Evolutionary conservation across 2,113 vertebrate genomes (phyloP).

Genomic region (Pelmatolapia mariae): DNA sequence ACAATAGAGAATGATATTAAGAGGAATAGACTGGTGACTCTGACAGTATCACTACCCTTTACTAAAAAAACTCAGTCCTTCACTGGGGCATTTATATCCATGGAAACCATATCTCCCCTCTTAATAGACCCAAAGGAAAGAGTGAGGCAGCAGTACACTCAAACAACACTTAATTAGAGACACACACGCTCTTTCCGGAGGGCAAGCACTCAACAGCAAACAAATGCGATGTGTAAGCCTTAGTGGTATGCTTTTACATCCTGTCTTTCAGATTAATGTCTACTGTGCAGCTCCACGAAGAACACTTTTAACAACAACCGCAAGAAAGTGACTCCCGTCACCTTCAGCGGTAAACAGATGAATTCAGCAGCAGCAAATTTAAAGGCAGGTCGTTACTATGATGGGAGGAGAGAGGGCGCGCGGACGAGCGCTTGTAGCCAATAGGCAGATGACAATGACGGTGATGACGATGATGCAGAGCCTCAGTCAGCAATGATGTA

Average conservation of each 20-base stretch:
- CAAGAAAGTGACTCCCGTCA: background rate
- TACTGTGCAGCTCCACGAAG: background rate
- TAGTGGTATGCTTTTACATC: conserved; percentile 9
- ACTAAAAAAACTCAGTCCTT: background rate
- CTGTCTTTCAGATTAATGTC: background rate
- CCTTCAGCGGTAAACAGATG: background rate
- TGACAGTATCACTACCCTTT: background rate
- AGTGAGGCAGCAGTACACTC: conserved; percentile 8
- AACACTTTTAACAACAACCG: background rate
- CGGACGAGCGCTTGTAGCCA: conserved; percentile 37
- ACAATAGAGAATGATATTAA: background rate
- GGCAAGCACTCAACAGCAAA: conserved; percentile 26
- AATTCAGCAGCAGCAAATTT: conserved; percentile 15
- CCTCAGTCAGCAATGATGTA: conserved; percentile 43
- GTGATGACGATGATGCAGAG: conserved; percentile 30
- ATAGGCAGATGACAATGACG: conserved; percentile 45
- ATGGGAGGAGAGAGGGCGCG: background rate
- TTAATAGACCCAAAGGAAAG: conserved; percentile 21
- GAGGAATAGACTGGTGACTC: background rate
- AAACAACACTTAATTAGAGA: conserved; percentile 30
- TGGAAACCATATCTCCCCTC: conserved; percentile 23
- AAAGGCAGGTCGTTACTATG: conserved; percentile 3
- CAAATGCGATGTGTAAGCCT: background rate
- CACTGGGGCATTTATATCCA: conserved; percentile 34
- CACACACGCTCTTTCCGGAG: conserved; percentile 20